phyloP scores from a whole-genome alignment of 2,113 vertebrate genomes.

The Sphyrna mokarran region DNA sequence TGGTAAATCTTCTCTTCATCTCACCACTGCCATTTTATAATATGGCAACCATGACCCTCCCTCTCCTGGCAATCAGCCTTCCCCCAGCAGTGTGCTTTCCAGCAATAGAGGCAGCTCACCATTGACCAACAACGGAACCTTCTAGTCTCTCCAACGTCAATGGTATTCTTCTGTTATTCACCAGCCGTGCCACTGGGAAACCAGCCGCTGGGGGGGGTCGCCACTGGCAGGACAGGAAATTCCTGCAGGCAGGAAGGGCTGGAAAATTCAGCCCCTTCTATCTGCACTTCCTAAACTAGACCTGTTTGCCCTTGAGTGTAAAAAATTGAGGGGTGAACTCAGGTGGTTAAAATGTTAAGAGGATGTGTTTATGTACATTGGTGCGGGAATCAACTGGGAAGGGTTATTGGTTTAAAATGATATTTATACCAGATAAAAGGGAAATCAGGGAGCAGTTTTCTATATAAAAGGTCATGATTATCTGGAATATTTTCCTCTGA shows the following conservation, averaged over 20 bases:
- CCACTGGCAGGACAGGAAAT: no score
- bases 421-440: not conserved
- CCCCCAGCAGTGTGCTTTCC: no score
- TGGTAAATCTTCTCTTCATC: not conserved
- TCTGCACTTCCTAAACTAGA: not conserved
- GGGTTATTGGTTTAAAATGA: not conserved
- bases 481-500: not conserved
- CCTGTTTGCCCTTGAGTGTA: not conserved
- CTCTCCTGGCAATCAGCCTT: no score
- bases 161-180: no score
- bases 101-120: no score
- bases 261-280: not conserved
- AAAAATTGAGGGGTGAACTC: not conserved
- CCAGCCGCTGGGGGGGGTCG: no score
- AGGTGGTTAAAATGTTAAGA: not conserved
- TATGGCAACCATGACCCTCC: no score
- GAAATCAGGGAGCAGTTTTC: not conserved
- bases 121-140: no score
- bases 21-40: not conserved
- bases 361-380: not conserved
- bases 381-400: not conserved
- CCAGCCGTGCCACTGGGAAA: no score
- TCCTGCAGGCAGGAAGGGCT: no score
- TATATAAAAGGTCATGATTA: not conserved
- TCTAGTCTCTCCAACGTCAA: no score